Percentiles rank a stretch among this genome's conserved stretches.
These are phyloP conservation scores for Brachyhypopomus gauderio DNA, from an alignment of 2,113 vertebrate species.

Conservation along the genomic window DNA sequence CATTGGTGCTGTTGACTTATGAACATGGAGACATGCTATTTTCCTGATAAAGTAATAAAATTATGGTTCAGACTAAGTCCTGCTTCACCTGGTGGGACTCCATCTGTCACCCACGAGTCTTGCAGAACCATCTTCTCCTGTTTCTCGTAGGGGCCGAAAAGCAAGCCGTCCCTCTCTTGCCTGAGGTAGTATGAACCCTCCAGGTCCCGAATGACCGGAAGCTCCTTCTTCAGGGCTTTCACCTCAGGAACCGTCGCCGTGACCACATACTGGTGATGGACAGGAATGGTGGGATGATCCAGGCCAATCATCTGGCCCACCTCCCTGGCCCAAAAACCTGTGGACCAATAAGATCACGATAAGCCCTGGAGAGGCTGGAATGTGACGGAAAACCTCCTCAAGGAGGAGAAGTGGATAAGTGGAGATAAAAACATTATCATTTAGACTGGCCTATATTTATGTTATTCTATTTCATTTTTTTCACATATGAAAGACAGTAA, in stretches of 20 bases:
- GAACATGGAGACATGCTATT: too few species aligned
- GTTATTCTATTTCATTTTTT: too few species aligned
- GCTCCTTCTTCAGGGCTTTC: slow-evolving; percentile 86
- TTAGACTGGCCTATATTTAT: too few species aligned
- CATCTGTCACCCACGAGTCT: slow-evolving; percentile 88
- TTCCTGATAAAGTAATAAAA: neutral
- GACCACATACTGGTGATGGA: slow-evolving; percentile 97
- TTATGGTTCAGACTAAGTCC: neutral
- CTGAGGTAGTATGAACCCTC: slow-evolving; percentile 93
- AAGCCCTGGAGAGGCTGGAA: neutral
- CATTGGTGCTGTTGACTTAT: too few species aligned
- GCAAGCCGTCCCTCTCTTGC: slow-evolving; percentile 91
- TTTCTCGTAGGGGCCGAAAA: slow-evolving; percentile 93
- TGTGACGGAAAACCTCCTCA: neutral
- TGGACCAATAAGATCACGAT: neutral
- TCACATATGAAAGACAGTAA: too few species aligned
- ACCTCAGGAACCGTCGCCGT: slow-evolving; percentile 92
- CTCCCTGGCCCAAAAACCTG: slow-evolving; percentile 96
- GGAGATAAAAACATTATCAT: too few species aligned
- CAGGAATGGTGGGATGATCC: slow-evolving; percentile 90
- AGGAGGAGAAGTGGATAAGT: too few species aligned
- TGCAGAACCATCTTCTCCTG: slow-evolving; percentile 94
- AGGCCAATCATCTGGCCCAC: slow-evolving; percentile 89
- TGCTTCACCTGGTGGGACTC: slow-evolving; percentile 86
- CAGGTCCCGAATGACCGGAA: slow-evolving; percentile 91